Evolutionary conservation across 2,113 vertebrate species (phyloP), one percentile per base, ranked within the genome.

Genomic region (Rhegmatorhina hoffmannsi): DNA sequence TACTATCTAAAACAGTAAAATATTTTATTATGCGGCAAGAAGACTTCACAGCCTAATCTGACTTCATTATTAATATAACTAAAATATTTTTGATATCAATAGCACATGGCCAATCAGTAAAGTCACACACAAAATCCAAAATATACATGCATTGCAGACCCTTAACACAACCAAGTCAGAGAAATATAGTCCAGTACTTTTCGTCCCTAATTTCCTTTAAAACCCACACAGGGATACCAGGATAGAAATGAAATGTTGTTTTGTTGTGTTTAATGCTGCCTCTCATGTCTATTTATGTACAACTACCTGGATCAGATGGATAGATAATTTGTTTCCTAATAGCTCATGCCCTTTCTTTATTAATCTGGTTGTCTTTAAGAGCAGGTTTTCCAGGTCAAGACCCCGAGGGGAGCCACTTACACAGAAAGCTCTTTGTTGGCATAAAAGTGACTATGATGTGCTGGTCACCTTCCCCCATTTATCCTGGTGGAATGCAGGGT

Each of bases 281-380:
- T 92, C 66, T 85, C 36, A 66, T 47, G 62, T 68, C 87, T 91
- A 77, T 87, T 92, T 66, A 87, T 85, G 62, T 83, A 60, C 83
- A 92, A 84, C 73, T 87, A 43, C n/a, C 87, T 79, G 63, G 59
- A 81, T 94, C 49, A 95, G 85, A 69, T 19, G 33, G 49, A 91
- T 59, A 89, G 70, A 85, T 64, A 85, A 90, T 87, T 85, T 87
- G 66, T 78, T 40, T 90, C 79, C 40, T 81, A 90, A 87, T 36
- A 90, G 53, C 69, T 89, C 87, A 69, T 53, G 40, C 23, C 74
- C 63, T 91, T 79, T 77, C 47, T 89, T 91, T 94, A 91, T 87
- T 84, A 76, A 82, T 89, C 87, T 76, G 36, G 75, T 72, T 92
- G 82, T 66, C 66, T 82, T 97, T 91, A 91, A 89, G 44, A 49